Conservation (phyloP, 2,797 vertebrate species). For the Smutsia gigantea region DNA sequence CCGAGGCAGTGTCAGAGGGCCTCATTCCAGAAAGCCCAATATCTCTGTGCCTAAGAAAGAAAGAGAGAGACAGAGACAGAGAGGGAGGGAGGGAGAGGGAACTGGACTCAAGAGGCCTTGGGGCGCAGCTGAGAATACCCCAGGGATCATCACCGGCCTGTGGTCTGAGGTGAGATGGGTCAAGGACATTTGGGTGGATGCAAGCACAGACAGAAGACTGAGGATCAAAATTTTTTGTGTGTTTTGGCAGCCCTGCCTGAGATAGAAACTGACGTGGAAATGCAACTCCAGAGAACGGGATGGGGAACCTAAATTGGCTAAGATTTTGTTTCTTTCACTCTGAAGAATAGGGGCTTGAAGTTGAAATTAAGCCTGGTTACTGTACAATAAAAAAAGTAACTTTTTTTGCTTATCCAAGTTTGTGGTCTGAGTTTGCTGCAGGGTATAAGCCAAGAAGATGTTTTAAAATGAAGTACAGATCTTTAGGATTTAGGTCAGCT, state of each 20-base stretch:
- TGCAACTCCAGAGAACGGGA: background rate
- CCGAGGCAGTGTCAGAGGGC: background rate
- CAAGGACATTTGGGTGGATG: background rate
- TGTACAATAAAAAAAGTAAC: background rate
- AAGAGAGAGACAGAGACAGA: too few species aligned
- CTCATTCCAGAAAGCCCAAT: background rate
- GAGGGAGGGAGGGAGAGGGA: background rate
- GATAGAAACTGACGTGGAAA: background rate
- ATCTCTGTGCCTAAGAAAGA: background rate
- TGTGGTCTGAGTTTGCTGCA: background rate
- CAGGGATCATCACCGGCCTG: background rate
- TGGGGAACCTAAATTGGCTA: background rate
- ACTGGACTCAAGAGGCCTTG: background rate
- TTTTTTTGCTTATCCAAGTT: background rate
- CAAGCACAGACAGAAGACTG: background rate
- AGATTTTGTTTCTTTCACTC: background rate
- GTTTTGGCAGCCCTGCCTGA: background rate
- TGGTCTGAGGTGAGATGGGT: background rate
- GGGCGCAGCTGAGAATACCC: background rate
- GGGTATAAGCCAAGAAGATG: background rate
- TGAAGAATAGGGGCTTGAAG: background rate
- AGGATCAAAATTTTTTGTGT: background rate
- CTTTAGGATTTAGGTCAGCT: background rate
- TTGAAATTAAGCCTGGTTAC: background rate
- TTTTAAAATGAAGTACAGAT: background rate